Evolutionary conservation across 2,888 invertebrate species (phyloP), one percentile per base, ranked within the genome.

Genomic region (Cryptocephalus primarius): DNA sequence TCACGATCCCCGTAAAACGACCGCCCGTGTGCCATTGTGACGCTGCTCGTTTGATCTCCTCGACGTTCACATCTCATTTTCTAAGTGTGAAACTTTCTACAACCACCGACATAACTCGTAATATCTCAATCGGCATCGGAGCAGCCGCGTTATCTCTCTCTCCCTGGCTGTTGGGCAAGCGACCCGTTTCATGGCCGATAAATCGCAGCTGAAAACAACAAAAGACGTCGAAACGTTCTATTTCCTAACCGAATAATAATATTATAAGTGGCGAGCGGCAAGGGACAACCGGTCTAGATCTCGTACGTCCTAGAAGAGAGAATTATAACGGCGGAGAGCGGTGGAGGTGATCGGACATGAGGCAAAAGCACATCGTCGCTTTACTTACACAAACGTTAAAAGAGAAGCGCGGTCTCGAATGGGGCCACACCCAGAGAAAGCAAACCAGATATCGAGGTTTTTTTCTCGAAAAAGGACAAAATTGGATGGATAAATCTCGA

Each of bases 351-450:
- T 50, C 50, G 48, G 42, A 50, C 50, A 50, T 50, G 48, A 50
- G 22, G 22, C 22, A 22, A 22, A 22, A 22, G 22, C 22, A 22
- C 22, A 22, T 22, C 22, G 22, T 22, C 22, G 22, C 6, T 22
- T 22, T 22, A 22, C 22, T 4, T 6, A 22, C 6, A 50, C 48
- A 50, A 47, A 50, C 50, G 48, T 50, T 48, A 46, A 47, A 46
- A 50, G 40, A 22, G 48, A 48, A 48, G 47, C 50, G 46, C 50
- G 48, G 48, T 50, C 50, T 46, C 48, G 48, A 13, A 42, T 48
- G 38, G 39, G 42, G 44, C 51, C 53, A 47, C 49, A 45, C 52
- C 52, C 49, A 53, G 50, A 47, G 53, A 53, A 51, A 53, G 53
- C 49, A 36, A 42, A 33, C 33, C 36, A 14, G 14, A 36, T 36